phyloP scores from a whole-genome alignment of 2,797 vertebrate genomes.

The Scleropages formosus region DNA sequence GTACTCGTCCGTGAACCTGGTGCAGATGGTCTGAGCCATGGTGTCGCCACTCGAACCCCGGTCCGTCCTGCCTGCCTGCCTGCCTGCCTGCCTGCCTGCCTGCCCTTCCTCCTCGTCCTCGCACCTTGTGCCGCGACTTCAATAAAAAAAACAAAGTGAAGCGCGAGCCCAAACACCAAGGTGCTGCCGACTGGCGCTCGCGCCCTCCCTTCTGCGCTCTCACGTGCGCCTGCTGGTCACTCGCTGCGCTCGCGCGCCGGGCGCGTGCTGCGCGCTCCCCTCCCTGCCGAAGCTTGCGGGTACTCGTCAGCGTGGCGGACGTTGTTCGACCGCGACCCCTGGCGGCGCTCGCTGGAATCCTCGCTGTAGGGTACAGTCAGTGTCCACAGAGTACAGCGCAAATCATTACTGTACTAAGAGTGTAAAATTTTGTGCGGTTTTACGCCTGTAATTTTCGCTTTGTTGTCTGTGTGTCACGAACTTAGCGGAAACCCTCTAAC shows the following conservation, averaged over 20 bases:
- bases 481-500: too few relatives aligned
- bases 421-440: too few relatives aligned
- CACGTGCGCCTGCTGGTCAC: constrained; percentile 28
- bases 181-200: neutral
- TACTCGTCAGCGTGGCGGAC: neutral
- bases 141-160: constrained; percentile 12
- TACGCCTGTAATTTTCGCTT: too few relatives aligned
- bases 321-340: constrained; percentile 43
- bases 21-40: constrained; percentile 90
- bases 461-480: too few relatives aligned
- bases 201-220: neutral
- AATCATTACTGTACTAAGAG: too few relatives aligned
- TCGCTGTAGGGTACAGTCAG: too few relatives aligned
- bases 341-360: neutral
- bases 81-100: too few relatives aligned
- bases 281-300: constrained; percentile 36
- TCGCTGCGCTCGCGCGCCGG: constrained; percentile 41
- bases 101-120: too few relatives aligned
- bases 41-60: constrained; percentile 34
- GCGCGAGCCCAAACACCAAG: neutral
- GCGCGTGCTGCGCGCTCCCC: constrained; percentile 35
- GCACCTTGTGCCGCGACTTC: too few relatives aligned
- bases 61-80: neutral
- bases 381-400: neutral
- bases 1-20: constrained; percentile 92